A percentile compares a stretch with the other conserved stretches of the same genome.
Conservation (phyloP, 2,888 invertebrate species). For the Diploptera punctata region DNA sequence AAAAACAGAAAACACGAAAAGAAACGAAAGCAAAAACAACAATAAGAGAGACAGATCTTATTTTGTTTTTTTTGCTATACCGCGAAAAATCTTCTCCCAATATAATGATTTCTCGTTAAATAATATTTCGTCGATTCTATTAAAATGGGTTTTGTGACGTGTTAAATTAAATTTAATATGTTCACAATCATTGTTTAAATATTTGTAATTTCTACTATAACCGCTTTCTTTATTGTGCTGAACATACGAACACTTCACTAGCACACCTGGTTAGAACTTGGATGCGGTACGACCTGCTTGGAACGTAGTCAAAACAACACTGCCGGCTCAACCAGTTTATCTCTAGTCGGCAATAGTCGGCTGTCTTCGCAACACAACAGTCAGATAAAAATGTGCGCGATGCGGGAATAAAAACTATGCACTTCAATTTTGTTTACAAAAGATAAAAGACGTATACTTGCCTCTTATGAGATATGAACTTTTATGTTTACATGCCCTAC, state of each 20-base stretch:
- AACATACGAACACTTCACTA: not conserved
- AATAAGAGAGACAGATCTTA: slow-evolving; percentile 1
- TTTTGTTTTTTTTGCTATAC: not conserved
- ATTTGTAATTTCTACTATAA: not conserved
- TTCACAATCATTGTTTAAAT: not conserved
- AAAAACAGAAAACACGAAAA: not conserved
- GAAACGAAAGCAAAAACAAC: not conserved
- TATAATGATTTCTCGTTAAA: not conserved
- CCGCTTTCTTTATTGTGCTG: not conserved
- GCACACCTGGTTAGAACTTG: not conserved
- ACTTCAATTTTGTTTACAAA: no score
- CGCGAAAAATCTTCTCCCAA: not conserved
- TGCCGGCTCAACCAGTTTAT: not conserved
- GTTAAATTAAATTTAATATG: not conserved
- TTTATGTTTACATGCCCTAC: no score
- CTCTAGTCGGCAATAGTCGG: no score
- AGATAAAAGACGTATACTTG: no score
- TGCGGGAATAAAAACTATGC: no score
- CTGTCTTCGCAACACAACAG: no score
- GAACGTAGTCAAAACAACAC: slow-evolving; percentile 2
- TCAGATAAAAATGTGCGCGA: no score
- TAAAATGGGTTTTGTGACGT: not conserved
- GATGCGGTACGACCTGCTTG: not conserved
- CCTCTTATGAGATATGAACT: no score
- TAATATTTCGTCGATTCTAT: not conserved